phyloP scores from a whole-genome alignment of 2,113 vertebrate species.

The Peromyscus californicus region DNA sequence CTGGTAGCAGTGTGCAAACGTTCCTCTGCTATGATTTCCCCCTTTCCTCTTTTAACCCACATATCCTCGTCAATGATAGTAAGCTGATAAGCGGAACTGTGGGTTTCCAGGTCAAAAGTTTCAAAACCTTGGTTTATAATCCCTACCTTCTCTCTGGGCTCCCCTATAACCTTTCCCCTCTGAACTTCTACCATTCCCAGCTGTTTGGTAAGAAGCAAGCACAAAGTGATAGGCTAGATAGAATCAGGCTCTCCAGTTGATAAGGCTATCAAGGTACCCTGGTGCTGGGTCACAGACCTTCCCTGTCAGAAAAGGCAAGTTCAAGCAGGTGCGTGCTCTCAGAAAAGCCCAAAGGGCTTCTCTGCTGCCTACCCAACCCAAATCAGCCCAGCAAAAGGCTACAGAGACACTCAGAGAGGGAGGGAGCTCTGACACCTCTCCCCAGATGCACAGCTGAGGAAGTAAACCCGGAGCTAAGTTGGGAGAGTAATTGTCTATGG shows the following conservation, averaged over 20 bases:
- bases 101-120: conserved; percentile 67
- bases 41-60: neutral
- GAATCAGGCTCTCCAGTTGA: neutral
- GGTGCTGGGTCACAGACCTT: neutral
- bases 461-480: conserved; percentile 50
- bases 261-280: neutral
- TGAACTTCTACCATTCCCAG: conserved; percentile 61
- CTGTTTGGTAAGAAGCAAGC: neutral
- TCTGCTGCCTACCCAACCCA: rapidly evolving
- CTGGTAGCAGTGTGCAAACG: neutral
- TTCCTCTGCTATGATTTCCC: neutral
- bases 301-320: conserved; percentile 58
- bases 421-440: neutral
- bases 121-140: neutral
- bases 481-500: neutral
- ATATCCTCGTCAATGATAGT: conserved; percentile 9
- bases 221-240: neutral
- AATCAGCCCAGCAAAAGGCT: neutral
- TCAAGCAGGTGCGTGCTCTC: conserved; percentile 40
- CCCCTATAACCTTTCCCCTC: neutral
- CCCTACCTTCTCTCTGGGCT: neutral
- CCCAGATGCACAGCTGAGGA: neutral
- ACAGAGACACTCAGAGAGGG: neutral
- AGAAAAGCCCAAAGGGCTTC: neutral
- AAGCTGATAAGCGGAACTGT: conserved; percentile 21